Evolutionary conservation across 2,113 vertebrate genomes (phyloP), one percentile per base, ranked within the genome.

Genomic region (Oryzias melastigma): DNA sequence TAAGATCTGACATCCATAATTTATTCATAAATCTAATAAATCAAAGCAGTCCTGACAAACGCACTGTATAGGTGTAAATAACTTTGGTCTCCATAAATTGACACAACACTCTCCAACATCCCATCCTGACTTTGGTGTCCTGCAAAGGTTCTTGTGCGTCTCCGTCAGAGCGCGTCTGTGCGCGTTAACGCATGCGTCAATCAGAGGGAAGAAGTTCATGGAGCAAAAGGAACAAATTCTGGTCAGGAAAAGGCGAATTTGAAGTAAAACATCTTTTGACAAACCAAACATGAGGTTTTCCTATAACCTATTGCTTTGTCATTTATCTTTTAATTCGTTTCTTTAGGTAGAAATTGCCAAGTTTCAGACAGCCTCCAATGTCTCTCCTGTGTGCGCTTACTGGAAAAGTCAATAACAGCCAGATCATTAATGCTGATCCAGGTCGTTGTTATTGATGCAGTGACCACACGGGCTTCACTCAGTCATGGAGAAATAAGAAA

Each of bases 331-430:
- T 52, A 70, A 73, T 48, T 62, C 20, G 60, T 58, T 15, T 25
- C 56, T 51, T 58, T 61, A 14, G 45, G 24, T 8, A 52, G 42
- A 55, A 51, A 56, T 17, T 44, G 54, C 14, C n/a, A 29, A 27
- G 35, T 42, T 57, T 43, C 49, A 66, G 61, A 48, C 65, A 73
- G 65, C 67, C 50, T 46, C 52, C 57, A 42, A 64, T 73, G 69
- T 65, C 54, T 60, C 65, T 27, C 53, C 49, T 46, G 35, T 58
- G 57, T 51, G 35, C 71, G 57, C 63, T 71, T 60, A 62, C 49
- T 62, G 67, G 59, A 77, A 70, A 81, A 81, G 78, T 87, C 84
- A 71, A 81, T 87, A 73, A 1, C 8, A 65, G 42, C 40, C 66
- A 67, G 73, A 81, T 75, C 78, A 79, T 81, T 71, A 69, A 66